Evolutionary conservation across 2,888 invertebrate species (phyloP).

Genomic region (Gryllus longicercus): DNA sequence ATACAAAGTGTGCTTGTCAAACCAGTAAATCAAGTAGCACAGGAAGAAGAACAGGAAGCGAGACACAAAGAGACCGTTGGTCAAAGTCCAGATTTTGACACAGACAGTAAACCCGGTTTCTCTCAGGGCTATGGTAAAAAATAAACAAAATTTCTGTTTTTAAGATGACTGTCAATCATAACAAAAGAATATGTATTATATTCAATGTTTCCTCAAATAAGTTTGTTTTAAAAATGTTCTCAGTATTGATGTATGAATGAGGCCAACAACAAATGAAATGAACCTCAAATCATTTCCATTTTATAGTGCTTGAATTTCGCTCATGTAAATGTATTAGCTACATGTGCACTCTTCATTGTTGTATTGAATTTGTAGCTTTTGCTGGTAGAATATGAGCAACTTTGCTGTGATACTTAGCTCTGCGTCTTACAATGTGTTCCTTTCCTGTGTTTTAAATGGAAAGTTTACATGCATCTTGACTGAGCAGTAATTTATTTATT

Average conservation of each 20-base stretch:
- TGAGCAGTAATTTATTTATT: neutral
- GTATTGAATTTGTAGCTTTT: too few relatives aligned
- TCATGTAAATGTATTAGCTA: too few relatives aligned
- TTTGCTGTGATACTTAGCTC: neutral
- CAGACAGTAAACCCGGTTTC: constrained; percentile 36
- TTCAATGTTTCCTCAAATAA: too few relatives aligned
- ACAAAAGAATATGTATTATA: too few relatives aligned
- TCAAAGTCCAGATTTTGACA: constrained; percentile 30
- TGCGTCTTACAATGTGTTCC: neutral
- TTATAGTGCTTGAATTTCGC: too few relatives aligned
- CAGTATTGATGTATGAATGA: too few relatives aligned
- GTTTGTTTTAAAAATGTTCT: too few relatives aligned
- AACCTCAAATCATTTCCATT: too few relatives aligned
- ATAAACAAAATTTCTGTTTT: neutral
- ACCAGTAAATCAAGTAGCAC: constrained; percentile 43
- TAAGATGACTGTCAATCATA: too few relatives aligned
- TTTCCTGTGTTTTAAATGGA: neutral
- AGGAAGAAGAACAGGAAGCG: constrained; percentile 31
- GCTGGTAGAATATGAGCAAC: neutral
- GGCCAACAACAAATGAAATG: too few relatives aligned
- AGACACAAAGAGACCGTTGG: constrained; percentile 24
- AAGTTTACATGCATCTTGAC: neutral
- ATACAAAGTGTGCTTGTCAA: constrained; percentile 46
- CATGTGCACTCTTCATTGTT: too few relatives aligned
- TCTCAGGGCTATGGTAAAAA: constrained; percentile 36